Base-by-base conservation (phyloP, 2,888 invertebrate genomes). In the Halocaridina rubra region DNA sequence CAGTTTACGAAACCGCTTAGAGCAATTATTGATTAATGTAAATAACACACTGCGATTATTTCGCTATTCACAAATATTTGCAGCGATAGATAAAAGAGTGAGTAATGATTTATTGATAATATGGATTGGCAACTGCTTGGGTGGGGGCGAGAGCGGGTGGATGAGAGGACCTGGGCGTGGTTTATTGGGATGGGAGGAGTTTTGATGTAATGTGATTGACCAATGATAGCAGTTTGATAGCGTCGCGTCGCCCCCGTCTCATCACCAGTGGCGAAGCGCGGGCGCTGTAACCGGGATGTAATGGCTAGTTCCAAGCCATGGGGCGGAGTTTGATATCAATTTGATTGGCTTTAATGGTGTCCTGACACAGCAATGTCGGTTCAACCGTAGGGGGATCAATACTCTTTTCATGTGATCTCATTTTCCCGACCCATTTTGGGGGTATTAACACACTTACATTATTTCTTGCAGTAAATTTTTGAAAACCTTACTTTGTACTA, bases 271-370 rank as follows among this genome's bases (percentile, higher is more conserved):
- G 82, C 46, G 69, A 69, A 71, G 57, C 57, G 24, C 33, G 53
- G 53, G 77, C 71, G 77, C 77, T 71, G 79, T 64, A 61, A 33
- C 61, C 32, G 30, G 30, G 72, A 32, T 19, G 74, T 79, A 79
- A 79, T 84, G 84, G 80, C 74, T 33, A 72, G 74, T 61, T 74
- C 39, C 29, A 33, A 46, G 74, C 46, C 46, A 33, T 33, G 24
- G 84, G 84, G 84, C 74, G 84, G 84, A 80, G 84, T 84, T 84
- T 80, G 74, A 84, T 84, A 84, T 84, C 84, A 84, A 84, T 61
- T 79, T 84, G 84, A 84, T 84, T 39, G 84, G 24, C 53, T 67
- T 57, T 72, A 69, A 84, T 84, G 84, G 84, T 80, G 84, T 53
- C 69, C 67, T 7, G 30, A 22, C 59, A 22, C 61, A n/a, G 74